Base-by-base conservation (phyloP, 1,140 invertebrate genomes). In the Acromyrmex echinatior region DNA sequence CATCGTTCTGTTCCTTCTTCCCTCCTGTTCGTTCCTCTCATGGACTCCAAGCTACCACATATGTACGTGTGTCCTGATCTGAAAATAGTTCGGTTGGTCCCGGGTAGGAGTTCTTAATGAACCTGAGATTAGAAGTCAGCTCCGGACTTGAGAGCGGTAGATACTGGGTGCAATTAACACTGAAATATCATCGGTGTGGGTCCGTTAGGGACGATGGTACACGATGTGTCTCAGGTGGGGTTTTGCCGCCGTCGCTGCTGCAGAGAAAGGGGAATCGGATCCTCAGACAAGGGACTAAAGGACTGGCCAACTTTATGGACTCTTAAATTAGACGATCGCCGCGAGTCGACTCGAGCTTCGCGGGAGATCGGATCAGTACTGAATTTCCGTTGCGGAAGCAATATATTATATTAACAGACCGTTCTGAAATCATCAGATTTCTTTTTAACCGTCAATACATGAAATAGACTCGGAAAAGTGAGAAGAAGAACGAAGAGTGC, bases 161-260 rank as follows among this genome's bases (percentile, higher is more conserved):
- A 94, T 94, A 94, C 92, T 88, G 90, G 79, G 88, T 62, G 93
- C 92, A 94, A 95, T 94, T 94, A 95, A 95, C 92, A 93, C 93
- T 93, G 90, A 95, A 93, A 94, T 94, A 94, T 95, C 93, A 94
- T 94, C 93, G 86, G 91, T 90, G 90, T 91, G 88, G 88, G 86
- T 91, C 89, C 87, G 81, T 92, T 91, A 88, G 91, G 88, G 89
- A 88, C 89, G 66, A 80, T 60, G 86, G 68, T 78, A 88, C 86
- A 92, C 86, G 88, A 45, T 62, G 74, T 86, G 74, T 88, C 81
- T 87, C 81, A 85, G 74, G 53, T 88, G 81, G 89, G 85, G 68
- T 87, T 87, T 80, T 49, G 60, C 51, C 78, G 78, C 79, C 73
- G 51, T 56, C 49, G 65, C 28, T 80, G 65, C n/a, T 35, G 14